These are phyloP conservation scores for Eupithecia tripunctaria DNA, from an alignment of 2,888 invertebrate species.

Conservation along the genomic window DNA sequence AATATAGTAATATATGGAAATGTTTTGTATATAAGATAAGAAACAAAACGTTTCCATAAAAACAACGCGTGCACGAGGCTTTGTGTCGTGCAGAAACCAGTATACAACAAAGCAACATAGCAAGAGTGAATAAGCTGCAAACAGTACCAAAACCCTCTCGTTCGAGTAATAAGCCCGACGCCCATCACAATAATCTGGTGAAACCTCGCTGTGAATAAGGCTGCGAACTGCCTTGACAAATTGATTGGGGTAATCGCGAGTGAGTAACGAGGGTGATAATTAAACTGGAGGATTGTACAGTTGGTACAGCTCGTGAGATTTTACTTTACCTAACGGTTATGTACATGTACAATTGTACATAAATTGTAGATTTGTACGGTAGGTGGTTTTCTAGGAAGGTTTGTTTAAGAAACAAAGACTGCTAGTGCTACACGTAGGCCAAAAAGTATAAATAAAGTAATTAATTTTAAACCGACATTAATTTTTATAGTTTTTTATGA, in stretches of 20 bases:
- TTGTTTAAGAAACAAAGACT: neutral
- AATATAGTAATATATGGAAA: too few species aligned
- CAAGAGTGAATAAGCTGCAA: slow-evolving; percentile 4
- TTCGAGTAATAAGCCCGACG: slow-evolving; percentile 8
- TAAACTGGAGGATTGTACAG: slow-evolving; percentile 32
- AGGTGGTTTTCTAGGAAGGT: neutral
- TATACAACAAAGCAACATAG: neutral
- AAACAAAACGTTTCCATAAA: too few species aligned
- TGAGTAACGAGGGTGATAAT: slow-evolving; percentile 44
- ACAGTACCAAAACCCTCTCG: slow-evolving; percentile 7
- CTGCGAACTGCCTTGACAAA: slow-evolving; percentile 45
- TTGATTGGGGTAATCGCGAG: slow-evolving; percentile 48
- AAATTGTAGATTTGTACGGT: too few species aligned
- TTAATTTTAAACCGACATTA: too few species aligned
- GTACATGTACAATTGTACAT: too few species aligned
- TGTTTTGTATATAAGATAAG: too few species aligned
- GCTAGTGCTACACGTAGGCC: too few species aligned
- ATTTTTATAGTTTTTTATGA: too few species aligned
- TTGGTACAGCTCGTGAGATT: neutral
- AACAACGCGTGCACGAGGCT: too few species aligned
- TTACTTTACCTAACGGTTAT: neutral
- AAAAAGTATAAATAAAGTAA: too few species aligned
- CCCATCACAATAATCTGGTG: slow-evolving; percentile 31
- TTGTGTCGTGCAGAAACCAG: too few species aligned
- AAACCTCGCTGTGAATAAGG: slow-evolving; percentile 27